Conservation (phyloP, 2,113 vertebrate genomes). For the Platycercus adscitus region DNA sequence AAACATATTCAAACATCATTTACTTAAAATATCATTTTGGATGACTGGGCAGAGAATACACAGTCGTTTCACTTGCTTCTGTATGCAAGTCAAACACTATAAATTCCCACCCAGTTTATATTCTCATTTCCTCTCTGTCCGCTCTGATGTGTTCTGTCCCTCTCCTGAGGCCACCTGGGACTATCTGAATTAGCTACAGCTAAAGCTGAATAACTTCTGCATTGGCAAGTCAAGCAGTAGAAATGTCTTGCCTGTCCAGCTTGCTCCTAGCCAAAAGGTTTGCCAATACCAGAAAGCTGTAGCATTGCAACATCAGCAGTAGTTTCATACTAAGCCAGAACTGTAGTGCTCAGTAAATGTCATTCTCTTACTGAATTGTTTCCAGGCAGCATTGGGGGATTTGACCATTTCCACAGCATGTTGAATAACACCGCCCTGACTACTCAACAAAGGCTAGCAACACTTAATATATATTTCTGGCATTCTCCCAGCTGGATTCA, state of each 20-base stretch:
- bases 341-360: background rate
- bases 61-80: background rate
- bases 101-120: background rate
- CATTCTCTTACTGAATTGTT: background rate
- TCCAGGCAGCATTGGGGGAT: constrained; percentile 34
- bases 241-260: background rate
- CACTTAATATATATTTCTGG: constrained; percentile 31
- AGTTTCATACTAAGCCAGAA: background rate
- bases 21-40: background rate
- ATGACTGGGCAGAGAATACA: background rate
- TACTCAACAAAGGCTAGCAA: constrained; percentile 26
- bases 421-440: background rate
- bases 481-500: constrained; percentile 19
- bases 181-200: background rate
- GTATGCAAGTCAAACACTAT: background rate
- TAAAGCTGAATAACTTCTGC: background rate
- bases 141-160: background rate
- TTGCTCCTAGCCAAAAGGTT: background rate
- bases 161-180: background rate
- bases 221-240: background rate
- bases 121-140: background rate
- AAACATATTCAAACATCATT: background rate
- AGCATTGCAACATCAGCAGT: background rate
- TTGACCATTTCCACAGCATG: constrained; percentile 44
- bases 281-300: background rate